Base-by-base conservation (phyloP, 2,113 vertebrate genomes). In the Dipodomys ordii region DNA sequence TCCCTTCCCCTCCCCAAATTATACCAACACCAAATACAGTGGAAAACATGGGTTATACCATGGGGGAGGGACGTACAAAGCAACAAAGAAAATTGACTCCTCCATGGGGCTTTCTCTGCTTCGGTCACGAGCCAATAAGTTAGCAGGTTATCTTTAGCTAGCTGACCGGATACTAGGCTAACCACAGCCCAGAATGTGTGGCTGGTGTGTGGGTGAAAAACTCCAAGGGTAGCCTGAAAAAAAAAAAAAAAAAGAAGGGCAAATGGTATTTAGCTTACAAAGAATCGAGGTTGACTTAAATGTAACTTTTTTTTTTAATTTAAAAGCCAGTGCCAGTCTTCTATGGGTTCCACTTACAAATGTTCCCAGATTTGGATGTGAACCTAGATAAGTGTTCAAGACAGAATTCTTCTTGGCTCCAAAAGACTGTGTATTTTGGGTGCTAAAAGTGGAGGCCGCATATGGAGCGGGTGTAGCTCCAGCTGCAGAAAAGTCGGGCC, bases 91-190 rank as follows among this genome's bases (percentile, higher is more conserved):
- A 39, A 39, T 39, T 39, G 85, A 79, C 9, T 95, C 3, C 28
- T 94, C 71, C 86, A 16, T 27, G 0, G 1, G 76, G 16, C 32
- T 94, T 88, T 96, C 76, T 86, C 65, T 32, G 0, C 83, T 96
- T 93, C 27, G 60, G 32, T 87, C 27, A 72, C 46, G 68, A 96
- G 30, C 85, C 92, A 76, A 30, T 57, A 10, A 69, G 78, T 62
- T 88, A 96, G 35, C 20, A 0, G 92, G 46, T 92, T 96, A 81
- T 94, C 98, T 97, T 97, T 97, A 97, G 85, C 82, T 62, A 25
- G 28, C 69, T 94, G 87, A 71, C 92, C 84, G 57, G 96, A 83
- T 68, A 94, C 73, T 68, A 27, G 46, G 73, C 77, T 92, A 49
- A 96, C 92, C 7, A 0, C 87, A 93, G 60, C 95, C 81, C 80